These are phyloP conservation scores for Drosophila lacicola DNA, from an alignment of 2,888 invertebrate species.

Conservation along the genomic window DNA sequence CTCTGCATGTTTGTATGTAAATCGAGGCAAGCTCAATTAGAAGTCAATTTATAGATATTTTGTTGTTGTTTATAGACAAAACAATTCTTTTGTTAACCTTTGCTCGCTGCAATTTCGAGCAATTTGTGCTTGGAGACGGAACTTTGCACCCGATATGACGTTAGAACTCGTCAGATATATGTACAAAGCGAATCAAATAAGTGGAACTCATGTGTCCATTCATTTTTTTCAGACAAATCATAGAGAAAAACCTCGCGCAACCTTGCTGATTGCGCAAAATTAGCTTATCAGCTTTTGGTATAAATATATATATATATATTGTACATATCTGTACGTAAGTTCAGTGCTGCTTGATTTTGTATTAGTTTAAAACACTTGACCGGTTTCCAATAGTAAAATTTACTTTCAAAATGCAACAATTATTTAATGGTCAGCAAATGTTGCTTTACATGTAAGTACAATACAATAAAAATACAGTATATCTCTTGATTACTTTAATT, in stretches of 20 bases:
- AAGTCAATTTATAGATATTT: slow-evolving; percentile 47
- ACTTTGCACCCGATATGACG: slow-evolving; percentile 50
- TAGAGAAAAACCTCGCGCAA: slow-evolving; percentile 15
- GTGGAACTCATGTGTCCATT: slow-evolving; percentile 29
- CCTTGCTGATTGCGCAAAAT: slow-evolving; percentile 54
- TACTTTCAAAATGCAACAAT: slow-evolving; percentile 23
- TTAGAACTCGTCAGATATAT: slow-evolving; percentile 12
- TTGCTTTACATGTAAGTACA: slow-evolving; percentile 31
- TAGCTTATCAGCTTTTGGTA: slow-evolving; percentile 53
- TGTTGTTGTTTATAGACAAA: slow-evolving; percentile 22
- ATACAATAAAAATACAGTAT: slow-evolving; percentile 22
- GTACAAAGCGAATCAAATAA: slow-evolving; percentile 2
- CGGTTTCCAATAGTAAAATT: slow-evolving; percentile 6
- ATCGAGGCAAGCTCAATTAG: slow-evolving; percentile 40
- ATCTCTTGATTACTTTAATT: slow-evolving; percentile 15
- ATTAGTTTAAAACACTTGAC: slow-evolving; percentile 20
- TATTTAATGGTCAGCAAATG: slow-evolving; percentile 40
- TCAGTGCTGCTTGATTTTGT: slow-evolving; percentile 17
- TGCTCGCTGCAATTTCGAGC: slow-evolving; percentile 44
- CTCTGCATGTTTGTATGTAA: neutral
- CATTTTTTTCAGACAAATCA: slow-evolving; percentile 34
- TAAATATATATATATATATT: slow-evolving; percentile 1
- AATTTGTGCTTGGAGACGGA: slow-evolving; percentile 47
- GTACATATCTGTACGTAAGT: slow-evolving; percentile 4
- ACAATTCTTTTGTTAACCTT: slow-evolving; percentile 38